Percentiles rank a stretch among this genome's conserved stretches.
Evolutionary conservation across 2,113 vertebrate species (phyloP).

Genomic region (human): DNA sequence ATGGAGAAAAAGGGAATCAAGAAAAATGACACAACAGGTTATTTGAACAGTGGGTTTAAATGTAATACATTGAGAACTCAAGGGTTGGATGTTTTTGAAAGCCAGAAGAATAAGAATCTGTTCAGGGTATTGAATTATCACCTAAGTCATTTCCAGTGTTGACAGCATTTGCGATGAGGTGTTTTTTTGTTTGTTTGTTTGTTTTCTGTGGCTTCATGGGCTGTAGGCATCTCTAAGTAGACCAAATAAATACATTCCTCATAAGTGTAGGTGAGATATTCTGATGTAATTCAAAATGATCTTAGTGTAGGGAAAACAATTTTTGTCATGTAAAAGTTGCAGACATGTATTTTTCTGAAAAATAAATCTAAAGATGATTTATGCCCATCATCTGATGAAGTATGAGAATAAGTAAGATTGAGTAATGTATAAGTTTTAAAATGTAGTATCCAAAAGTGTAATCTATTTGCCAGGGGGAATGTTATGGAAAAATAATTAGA

Average conservation of each 20-base stretch:
- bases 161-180: background rate
- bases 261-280: background rate
- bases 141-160: background rate
- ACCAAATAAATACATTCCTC: background rate
- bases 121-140: background rate
- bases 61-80: background rate
- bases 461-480: background rate
- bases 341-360: background rate
- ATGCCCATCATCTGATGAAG: background rate
- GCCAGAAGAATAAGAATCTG: background rate
- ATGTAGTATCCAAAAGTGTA: background rate
- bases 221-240: background rate
- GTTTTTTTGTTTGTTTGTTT: background rate
- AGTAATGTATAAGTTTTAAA: background rate
- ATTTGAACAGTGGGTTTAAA: background rate
- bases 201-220: background rate
- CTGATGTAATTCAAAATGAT: background rate
- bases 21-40: background rate
- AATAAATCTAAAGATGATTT: background rate
- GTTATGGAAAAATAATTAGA: background rate
- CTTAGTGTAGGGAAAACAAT: background rate
- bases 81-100: background rate
- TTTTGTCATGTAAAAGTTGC: background rate
- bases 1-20: background rate
- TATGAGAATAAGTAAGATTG: background rate